Base-by-base conservation (phyloP, 2,888 invertebrate species). In the Hydraecia micacea region DNA sequence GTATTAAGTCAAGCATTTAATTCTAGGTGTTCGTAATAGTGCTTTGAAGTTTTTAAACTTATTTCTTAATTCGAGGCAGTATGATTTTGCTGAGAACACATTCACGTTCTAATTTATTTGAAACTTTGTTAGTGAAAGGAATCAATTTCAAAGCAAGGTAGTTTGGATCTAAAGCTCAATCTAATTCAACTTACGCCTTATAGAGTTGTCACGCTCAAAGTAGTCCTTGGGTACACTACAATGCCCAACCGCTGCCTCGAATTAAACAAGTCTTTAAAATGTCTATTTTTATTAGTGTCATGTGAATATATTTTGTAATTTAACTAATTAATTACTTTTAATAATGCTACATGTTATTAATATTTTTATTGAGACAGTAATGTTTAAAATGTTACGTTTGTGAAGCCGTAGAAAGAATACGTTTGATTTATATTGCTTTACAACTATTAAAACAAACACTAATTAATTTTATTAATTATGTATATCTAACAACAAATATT, bases 341-440 rank as follows among this genome's bases (percentile, higher is more conserved):
- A 73, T 77, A 80, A 84, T 70, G 42, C 60, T 84, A 81, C 76
- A 79, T 77, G 60, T 81, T 86, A 81, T 74, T 82, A 77, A 77
- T 86, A 80, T 86, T 86, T 87, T 77, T 86, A 86, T 79, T 76
- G 36, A 66, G 32, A 80, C 69, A 75, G 75, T 75, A 71, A 79
- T 75, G 69, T 75, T 79, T 79, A 75, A 42, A 84, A 86, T 79
- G 80, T 82, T 87, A 84, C 69, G 75, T 85, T 88, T 82, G 79
- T 87, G 74, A 77, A 75, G 77, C 75, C 80, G 84, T 82, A 85
- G 83, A 83, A 86, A 86, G 86, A 86, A 79, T 84, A 86, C 81
- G 86, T 84, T 86, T 65, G 67, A 75, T 74, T 49, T 73, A 69
- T 86, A 81, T 86, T 86, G 81, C 74, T 86, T 80, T 79, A 66